A percentile compares a stretch with the other conserved stretches of the same genome.
Conservation (phyloP, 2,113 vertebrate species). For the Mesoclemmys tuberculata region DNA sequence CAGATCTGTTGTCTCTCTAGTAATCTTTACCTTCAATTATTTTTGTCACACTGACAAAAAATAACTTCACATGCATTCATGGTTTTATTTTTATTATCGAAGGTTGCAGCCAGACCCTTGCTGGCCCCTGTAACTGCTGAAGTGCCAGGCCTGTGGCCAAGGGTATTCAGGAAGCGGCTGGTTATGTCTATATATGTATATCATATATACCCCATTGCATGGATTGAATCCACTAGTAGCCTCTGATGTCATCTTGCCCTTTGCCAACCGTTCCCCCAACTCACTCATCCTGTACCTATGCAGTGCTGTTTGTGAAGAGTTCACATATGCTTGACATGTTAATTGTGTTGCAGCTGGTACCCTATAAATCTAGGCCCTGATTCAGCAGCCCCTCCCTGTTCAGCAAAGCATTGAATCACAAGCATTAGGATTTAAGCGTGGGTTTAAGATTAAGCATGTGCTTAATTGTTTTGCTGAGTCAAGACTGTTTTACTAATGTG, state of each 20-base stretch:
- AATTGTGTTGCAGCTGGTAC: background rate
- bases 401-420: background rate
- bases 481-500: fast-evolving
- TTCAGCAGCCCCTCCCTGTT: fast-evolving
- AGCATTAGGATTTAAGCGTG: background rate
- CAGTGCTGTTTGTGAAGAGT: background rate
- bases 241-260: background rate
- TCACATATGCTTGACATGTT: background rate
- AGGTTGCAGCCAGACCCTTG: background rate
- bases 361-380: background rate
- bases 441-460: background rate
- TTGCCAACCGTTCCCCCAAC: background rate
- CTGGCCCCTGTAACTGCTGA: background rate
- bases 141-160: background rate
- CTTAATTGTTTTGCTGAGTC: background rate
- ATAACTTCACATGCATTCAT: background rate
- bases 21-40: background rate
- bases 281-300: background rate
- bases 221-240: background rate
- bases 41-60: background rate
- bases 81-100: background rate
- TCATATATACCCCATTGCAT: background rate
- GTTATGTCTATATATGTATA: background rate
- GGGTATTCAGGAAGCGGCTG: background rate
- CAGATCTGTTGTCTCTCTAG: background rate